These are phyloP conservation scores for Lasioglossum albipes DNA, from an alignment of 1,140 invertebrate species.

Conservation along the genomic window DNA sequence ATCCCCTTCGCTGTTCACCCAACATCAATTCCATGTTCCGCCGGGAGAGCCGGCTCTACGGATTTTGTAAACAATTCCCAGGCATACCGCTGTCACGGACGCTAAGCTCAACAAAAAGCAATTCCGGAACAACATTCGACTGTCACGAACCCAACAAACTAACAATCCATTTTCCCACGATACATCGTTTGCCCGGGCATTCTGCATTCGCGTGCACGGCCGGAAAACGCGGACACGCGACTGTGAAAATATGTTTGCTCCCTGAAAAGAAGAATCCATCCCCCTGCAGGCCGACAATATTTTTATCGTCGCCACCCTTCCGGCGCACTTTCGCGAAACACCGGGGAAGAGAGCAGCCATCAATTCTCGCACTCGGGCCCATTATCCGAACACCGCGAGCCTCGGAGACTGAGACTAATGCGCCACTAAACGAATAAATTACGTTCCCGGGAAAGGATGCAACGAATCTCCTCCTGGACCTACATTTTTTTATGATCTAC, in stretches of 20 bases:
- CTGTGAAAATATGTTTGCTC: background rate
- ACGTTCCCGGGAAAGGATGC: background rate
- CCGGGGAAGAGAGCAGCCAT: background rate
- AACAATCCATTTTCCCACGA: background rate
- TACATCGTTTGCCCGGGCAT: background rate
- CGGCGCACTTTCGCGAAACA: conserved; percentile 1
- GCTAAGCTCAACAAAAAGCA: background rate
- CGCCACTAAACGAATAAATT: background rate
- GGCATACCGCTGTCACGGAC: background rate
- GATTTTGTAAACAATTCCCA: background rate
- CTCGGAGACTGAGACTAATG: background rate
- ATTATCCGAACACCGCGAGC: background rate
- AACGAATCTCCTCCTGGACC: background rate
- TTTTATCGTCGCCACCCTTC: background rate
- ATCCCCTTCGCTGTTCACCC: too few species aligned
- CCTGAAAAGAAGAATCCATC: conserved; percentile 4
- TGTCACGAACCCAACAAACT: background rate
- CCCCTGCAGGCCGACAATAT: background rate
- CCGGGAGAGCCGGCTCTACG: background rate
- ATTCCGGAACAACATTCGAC: background rate
- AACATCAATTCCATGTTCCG: too few species aligned
- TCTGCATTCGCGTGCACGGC: background rate
- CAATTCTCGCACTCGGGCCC: background rate
- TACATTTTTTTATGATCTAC: too few species aligned
- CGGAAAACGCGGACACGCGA: background rate